Base-by-base conservation (phyloP, 1,140 invertebrate genomes). In the Subanguina moxae region DNA sequence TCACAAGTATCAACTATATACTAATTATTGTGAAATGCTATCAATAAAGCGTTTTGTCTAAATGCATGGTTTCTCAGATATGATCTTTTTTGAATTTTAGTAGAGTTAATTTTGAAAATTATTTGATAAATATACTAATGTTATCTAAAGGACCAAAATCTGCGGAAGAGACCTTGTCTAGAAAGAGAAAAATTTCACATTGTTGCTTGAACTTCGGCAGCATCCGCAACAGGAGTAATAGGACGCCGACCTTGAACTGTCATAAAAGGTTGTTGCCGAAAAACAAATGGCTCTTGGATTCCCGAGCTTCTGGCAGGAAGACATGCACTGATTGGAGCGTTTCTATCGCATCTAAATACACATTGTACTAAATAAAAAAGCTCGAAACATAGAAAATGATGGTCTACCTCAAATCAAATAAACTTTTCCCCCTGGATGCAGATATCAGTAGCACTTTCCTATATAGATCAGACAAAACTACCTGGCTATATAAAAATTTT, bases 211-310 rank as follows among this genome's bases (percentile, higher is more conserved):
- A 80, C 67, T 28, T 67, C 72, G 13, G 56, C 59, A 9, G 28
- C 25, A n/a, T 56, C 45, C 1, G 71, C 71, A 70, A 82, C 71
- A n/a, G 68, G 69, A 28, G 56, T 38, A 19, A 67, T 25, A 15
- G 70, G 57, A 15, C 57, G 27, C 13, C 58, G 58, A 1, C 58
- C 42, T 62, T 82, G 80, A n/a, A 80, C 59, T 27, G 65, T 68
- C 1, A 82, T 30, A 68, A 78, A 75, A 5, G 79, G 80, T 25
- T 80, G 71, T 21, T 59, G 66, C 1, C 79, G 80, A 43, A 82
- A 62, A 30, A 82, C 76, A 0, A 76, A 46, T 19, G 73, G 68
- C 11, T 48, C 15, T 9, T 59, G 38, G 15, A 61, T 25, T 42
- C 62, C 43, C 30, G 75, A 82, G 13, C 57, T 48, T 15, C 66